Conservation (phyloP, 2,888 invertebrate species). For the Nipponacmea schrenckii region DNA sequence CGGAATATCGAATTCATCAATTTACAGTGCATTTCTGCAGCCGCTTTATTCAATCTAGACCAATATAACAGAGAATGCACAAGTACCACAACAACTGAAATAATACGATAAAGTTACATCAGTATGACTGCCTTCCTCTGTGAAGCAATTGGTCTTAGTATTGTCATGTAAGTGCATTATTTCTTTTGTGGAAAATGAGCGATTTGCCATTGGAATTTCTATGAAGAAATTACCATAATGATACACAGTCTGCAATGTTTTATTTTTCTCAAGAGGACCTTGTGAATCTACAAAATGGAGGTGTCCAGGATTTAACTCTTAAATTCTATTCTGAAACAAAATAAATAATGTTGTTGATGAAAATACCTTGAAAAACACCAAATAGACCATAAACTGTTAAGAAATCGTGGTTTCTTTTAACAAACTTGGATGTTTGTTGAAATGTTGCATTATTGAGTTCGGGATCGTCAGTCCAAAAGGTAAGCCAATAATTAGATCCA, state of each 20-base stretch:
- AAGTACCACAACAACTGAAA: constrained; percentile 22
- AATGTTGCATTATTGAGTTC: constrained; percentile 19
- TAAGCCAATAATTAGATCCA: constrained; percentile 32
- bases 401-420: not conserved
- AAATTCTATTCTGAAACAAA: too few species aligned
- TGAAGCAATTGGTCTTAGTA: too few species aligned
- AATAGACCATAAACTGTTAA: not conserved
- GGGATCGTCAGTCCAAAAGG: constrained; percentile 33
- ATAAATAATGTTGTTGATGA: too few species aligned
- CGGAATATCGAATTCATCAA: constrained; percentile 25
- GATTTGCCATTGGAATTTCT: too few species aligned
- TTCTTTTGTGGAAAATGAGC: too few species aligned
- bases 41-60: constrained; percentile 29
- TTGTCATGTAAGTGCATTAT: too few species aligned
- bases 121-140: too few species aligned
- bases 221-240: too few species aligned
- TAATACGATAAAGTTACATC: not conserved
- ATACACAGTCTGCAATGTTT: too few species aligned
- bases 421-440: not conserved
- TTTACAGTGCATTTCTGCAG: constrained; percentile 21
- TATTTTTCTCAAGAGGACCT: too few species aligned
- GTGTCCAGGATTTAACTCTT: not conserved
- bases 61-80: constrained; percentile 29
- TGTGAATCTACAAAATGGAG: too few species aligned
- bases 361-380: not conserved